Evolutionary conservation across 2,888 invertebrate species (phyloP).

Genomic region (Prenolepis imparis): DNA sequence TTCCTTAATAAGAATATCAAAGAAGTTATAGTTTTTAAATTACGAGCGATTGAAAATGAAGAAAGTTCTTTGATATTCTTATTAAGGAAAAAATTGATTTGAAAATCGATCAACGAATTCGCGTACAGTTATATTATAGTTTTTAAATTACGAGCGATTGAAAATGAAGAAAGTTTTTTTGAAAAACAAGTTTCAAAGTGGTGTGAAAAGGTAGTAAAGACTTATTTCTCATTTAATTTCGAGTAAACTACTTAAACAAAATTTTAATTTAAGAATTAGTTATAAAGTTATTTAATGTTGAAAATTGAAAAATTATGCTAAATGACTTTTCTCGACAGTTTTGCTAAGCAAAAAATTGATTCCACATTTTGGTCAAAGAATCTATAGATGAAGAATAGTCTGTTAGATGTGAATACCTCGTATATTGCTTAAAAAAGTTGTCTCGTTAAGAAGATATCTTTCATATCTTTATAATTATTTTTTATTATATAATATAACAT

Average conservation of each 20-base stretch:
- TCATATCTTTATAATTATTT: background rate
- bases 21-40: slow-evolving; percentile 4
- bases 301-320: slow-evolving; percentile 33
- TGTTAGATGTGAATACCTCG: background rate
- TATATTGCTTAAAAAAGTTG: background rate
- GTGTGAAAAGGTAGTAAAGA: slow-evolving; percentile 31
- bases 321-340: slow-evolving; percentile 24
- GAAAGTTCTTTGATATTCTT: slow-evolving; percentile 5
- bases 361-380: background rate
- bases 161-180: background rate
- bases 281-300: slow-evolving; percentile 39
- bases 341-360: background rate
- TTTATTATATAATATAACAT: background rate
- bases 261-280: slow-evolving; percentile 39
- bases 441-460: background rate
- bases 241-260: slow-evolving; percentile 35
- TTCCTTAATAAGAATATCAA: slow-evolving; percentile 18
- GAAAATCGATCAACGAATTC: background rate
- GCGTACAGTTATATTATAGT: background rate
- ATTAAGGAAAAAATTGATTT: slow-evolving; percentile 6
- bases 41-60: slow-evolving; percentile 1
- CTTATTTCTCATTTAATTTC: slow-evolving; percentile 42
- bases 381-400: background rate
- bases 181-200: slow-evolving; percentile 24
- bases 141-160: background rate